Conservation (phyloP, 2,797 vertebrate genomes). For the Sibirionetta formosa region DNA sequence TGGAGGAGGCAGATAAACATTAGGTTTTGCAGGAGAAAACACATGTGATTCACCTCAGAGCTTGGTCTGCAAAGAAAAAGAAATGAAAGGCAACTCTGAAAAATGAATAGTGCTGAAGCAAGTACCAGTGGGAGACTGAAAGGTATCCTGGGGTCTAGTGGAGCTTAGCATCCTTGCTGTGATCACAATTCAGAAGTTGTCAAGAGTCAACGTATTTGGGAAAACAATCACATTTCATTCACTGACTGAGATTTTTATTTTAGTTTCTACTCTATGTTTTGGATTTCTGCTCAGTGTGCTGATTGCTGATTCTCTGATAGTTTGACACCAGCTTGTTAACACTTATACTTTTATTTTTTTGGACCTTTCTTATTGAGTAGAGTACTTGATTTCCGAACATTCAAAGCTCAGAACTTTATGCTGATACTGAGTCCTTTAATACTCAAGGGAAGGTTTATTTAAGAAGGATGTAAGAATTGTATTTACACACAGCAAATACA, state of each 20-base stretch:
- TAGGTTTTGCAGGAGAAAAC: conserved; percentile 19
- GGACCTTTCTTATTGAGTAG: not conserved
- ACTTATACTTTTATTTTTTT: conserved; percentile 13
- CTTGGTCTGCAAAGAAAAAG: conserved; percentile 1
- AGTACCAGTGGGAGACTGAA: not conserved
- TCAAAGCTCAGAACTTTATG: conserved; percentile 9
- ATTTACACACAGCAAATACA: not conserved
- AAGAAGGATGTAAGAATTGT: not conserved
- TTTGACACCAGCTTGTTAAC: not conserved
- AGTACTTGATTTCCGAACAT: conserved; percentile 32
- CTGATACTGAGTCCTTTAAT: not conserved
- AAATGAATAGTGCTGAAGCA: not conserved
- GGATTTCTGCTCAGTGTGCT: conserved; percentile 39
- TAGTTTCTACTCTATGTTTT: conserved; percentile 24
- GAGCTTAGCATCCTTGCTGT: not conserved
- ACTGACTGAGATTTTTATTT: conserved; percentile 37
- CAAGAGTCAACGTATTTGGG: not conserved
- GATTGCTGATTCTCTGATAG: conserved; percentile 38
- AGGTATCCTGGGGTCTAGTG: not conserved
- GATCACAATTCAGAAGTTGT: conserved; percentile 8
- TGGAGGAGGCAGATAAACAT: not conserved
- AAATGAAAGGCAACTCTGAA: not conserved
- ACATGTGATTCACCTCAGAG: not conserved
- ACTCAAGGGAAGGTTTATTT: conserved; percentile 18
- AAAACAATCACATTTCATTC: conserved; percentile 17